Conservation (phyloP, 2,888 invertebrate species). For the Abrostola triplasia region DNA sequence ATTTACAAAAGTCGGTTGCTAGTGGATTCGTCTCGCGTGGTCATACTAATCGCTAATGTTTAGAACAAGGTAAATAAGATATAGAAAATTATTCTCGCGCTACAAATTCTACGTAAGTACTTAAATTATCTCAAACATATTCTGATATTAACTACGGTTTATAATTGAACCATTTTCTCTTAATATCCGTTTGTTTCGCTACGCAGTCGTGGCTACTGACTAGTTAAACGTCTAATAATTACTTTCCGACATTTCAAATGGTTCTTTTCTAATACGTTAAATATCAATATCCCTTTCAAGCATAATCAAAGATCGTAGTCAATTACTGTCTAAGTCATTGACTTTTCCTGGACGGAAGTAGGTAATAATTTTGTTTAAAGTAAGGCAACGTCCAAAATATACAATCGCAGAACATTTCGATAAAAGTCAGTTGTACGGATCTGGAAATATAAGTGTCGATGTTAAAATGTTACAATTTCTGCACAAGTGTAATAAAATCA, state of each 20-base stretch:
- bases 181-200: not conserved
- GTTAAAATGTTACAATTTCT: too few relatives aligned
- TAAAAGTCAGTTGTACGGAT: too few relatives aligned
- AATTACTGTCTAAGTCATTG: slow-evolving; percentile 1
- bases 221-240: not conserved
- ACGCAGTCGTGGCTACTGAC: not conserved
- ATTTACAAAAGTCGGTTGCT: not conserved
- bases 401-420: too few relatives aligned
- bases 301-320: not conserved
- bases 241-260: not conserved
- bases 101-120: not conserved
- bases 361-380: too few relatives aligned
- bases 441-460: too few relatives aligned
- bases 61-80: too few relatives aligned
- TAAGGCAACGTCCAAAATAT: too few relatives aligned
- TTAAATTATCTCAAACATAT: not conserved
- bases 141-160: not conserved
- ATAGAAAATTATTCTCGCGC: too few relatives aligned
- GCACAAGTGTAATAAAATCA: too few relatives aligned
- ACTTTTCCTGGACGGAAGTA: too few relatives aligned
- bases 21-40: not conserved
- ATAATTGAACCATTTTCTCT: not conserved
- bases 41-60: not conserved
- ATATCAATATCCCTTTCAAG: slow-evolving; percentile 2
- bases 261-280: not conserved